These are phyloP conservation scores for Wiebesia pumilae DNA, from an alignment of 1,140 invertebrate species.

Conservation along the genomic window DNA sequence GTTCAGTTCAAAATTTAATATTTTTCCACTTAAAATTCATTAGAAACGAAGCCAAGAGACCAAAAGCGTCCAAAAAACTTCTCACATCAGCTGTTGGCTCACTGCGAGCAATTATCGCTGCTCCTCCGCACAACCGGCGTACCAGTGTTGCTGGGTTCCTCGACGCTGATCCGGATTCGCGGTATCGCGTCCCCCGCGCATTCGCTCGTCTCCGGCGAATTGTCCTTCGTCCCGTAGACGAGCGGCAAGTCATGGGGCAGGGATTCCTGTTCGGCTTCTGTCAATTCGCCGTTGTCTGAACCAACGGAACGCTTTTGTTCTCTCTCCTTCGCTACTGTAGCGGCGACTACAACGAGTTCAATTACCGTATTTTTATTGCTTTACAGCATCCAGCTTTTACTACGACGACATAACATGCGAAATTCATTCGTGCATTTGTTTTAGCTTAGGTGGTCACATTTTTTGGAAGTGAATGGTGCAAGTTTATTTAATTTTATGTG, in stretches of 20 bases:
- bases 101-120: not conserved
- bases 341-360: not conserved
- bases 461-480: too few species aligned
- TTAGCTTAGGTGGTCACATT: too few species aligned
- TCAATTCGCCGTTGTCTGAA: conserved; percentile 56
- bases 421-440: too few species aligned
- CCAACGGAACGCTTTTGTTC: conserved; percentile 14
- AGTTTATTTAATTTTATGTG: too few species aligned
- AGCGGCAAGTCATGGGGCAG: conserved; percentile 54
- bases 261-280: conserved; percentile 59
- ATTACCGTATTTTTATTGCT: not conserved
- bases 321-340: not conserved
- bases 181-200: not conserved
- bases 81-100: not conserved
- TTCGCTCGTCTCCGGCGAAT: conserved; percentile 53
- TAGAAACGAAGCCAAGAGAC: too few species aligned
- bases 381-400: not conserved
- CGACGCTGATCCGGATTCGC: not conserved
- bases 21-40: too few species aligned
- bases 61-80: too few species aligned
- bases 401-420: too few species aligned
- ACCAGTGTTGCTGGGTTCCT: not conserved
- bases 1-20: not conserved
- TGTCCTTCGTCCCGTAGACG: conserved; percentile 16
- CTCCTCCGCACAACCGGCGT: not conserved